Evolutionary conservation across 2,797 vertebrate species (phyloP), one percentile per base, ranked within the genome.

Genomic region (Syndactyla subalaris): DNA sequence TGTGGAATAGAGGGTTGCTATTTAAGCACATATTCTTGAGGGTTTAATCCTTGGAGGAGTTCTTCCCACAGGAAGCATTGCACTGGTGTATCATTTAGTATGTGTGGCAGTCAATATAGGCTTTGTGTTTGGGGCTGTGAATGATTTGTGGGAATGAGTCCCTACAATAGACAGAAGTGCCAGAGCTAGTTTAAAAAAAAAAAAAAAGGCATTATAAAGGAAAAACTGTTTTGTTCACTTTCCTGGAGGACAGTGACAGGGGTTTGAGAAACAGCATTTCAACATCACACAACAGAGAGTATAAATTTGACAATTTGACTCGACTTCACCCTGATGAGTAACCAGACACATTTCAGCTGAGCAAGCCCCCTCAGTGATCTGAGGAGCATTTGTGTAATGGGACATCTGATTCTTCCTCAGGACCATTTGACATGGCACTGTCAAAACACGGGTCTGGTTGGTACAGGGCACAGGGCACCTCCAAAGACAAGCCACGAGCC

Each of bases 171-270:
- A 14, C 21, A 67, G 46, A 80, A 92, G 29, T 32, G 20, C 30
- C 46, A 49, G 30, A 27, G 14, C 12, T 92, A n/a, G 9, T 49
- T 48, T 8, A 26, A 26, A 49, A 49, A 48, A 48, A 57, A 8
- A 24, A 48, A 22, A 29, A 7, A 13, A 10, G 1, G 2, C 3
- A 17, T 77, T 83, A 29, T 7, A 61, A 71, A 77, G 29, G 16
- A 66, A 76, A 95, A 91, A 38, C 34, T 2, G n/a, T 92, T 95
- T 86, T 78, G 30, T 78, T 95, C 39, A 68, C 67, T 92, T 67
- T 88, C 68, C 34, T 55, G 41, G 78, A 91, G 92, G 88, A 89
- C 7, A 5, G 29, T 24, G 32, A 58, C 71, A 89, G 95, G 82
- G 57, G 23, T 94, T 85, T 59, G 16, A 67, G 38, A 82, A 94